Base-by-base conservation (phyloP, 2,888 invertebrate species). In the Noctua comes region DNA sequence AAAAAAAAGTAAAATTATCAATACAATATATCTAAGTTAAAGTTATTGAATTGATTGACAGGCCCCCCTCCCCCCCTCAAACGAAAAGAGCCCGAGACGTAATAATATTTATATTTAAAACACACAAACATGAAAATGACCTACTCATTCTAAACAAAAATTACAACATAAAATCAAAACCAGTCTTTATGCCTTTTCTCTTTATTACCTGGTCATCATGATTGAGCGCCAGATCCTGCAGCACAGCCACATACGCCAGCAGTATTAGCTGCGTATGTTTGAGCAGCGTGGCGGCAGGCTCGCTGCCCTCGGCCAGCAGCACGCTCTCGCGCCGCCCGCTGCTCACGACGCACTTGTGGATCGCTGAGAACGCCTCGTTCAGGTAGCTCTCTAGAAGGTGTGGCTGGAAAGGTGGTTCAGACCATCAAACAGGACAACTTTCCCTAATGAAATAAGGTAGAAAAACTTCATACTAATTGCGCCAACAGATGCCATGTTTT, bases 201-300 rank as follows among this genome's bases (percentile, higher is more conserved):
- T 0, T 3, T 24, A n/a, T 57, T 86, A 95, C 98, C 94, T 97
- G 97, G 81, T 98, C 98, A 83, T 98, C 97, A 57, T 98, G 97
- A 7, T 84, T 76, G 10, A 90, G 72, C 2, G 87, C 90, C 13
- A 89, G 82, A 11, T 86, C 85, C 84, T 98, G 98, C 84, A 99
- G 96, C 79, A 98, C 98, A 78, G 97, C 96, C 75, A 97, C 97
- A 88, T 97, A 98, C 0, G 97, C 97, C 6, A 97, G 94, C 64
- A 98, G 95, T 77, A 98, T 97, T 82, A 97, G 97, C 89, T 98
- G 98, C 72, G 97, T 92, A 93, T 93, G 91, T 83, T 93, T 88
- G 92, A 97, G 89, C 90, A 97, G 83, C 88, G 88, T 78, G 8
- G 87, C 86, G 8, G 92, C 88, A 0, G 96, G 93, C n/a, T 93